Evolutionary conservation across 2,113 vertebrate species (phyloP), one percentile per base, ranked within the genome.

Genomic region (Bubo scandiacus): DNA sequence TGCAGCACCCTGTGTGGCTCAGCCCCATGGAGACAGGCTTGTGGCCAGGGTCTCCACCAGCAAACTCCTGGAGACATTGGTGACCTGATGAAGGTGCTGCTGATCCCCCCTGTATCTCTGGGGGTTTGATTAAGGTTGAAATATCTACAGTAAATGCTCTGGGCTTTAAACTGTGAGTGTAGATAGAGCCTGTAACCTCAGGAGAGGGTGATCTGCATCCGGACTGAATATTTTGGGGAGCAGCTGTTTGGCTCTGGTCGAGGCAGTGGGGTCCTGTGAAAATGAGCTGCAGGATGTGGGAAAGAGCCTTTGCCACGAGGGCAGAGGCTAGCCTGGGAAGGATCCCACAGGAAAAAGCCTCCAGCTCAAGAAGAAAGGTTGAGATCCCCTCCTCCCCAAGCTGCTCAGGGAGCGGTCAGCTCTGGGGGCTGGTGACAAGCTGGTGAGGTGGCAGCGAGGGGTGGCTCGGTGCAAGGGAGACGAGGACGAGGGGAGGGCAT

Each of bases 1-100:
- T 29, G n/a, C 57, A 62, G 40, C 30, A 29, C 10, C 12, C 13
- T 0, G 0, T 30, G 42, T 0, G 1, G 36, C 57, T 94, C 45
- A 65, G 87, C 34, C 30, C 34, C 23, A 1, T 2, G 23, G 30
- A 36, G 34, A 30, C 67, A 15, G 61, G 22, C 18, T 23, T 23
- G 38, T 15, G 47, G 80, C 30, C 7, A 5, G 42, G 12, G 34
- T 9, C 38, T n/a, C 55, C 34, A 11, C 38, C 32, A 21, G 49
- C 43, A 23, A 6, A 27, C 23, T 32, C 21, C 70, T 25, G 47
- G 58, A 61, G 73, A 61, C 21, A 17, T 0, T 20, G 22, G 52
- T 30, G 42, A 45, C 45, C n/a, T 20, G 52, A 15, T 3, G 15
- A 68, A 45, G 47, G 27, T 74, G 86, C 54, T 90, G 62, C 63